Base-by-base conservation (phyloP, 2,888 invertebrate genomes). In the Liposcelis brunnea region DNA sequence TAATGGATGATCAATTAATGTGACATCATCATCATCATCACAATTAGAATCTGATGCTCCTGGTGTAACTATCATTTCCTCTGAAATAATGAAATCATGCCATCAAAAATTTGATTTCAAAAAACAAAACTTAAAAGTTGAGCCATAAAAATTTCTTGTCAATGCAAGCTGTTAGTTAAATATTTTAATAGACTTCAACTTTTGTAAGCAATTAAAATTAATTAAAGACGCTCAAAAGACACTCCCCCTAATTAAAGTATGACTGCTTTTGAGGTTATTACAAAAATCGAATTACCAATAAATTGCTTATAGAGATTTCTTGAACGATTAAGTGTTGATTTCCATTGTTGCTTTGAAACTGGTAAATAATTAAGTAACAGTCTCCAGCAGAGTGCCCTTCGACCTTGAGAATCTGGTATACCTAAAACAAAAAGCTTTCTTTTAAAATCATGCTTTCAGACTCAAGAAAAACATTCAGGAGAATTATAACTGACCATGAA, bases 11-110 rank as follows among this genome's bases (percentile, higher is more conserved):
- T 90, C 89, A 33, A 69, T 69, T 43, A 65, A 56, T 2, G 73
- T 74, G 8, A 73, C 73, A 55, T 76, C 64, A 2, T 74, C 74
- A 38, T 57, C 55, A 43, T 51, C 59, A 53, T 69, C 67, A 14
- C 67, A 61, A 47, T 68, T 74, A 55, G 60, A 26, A 26, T 26
- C 64, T 43, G 64, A 58, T 33, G 62, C 63, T 4, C 86, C 86
- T 0, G 90, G 90, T 48, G 80, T 80, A 2, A 89, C 80, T 48
- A 91, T 83, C 59, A 93, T 77, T 64, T 91, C 91, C 59, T 85
- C 85, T 81, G 55, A 2, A 63, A 65, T 53, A 12, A 48, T n/a
- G n/a, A 46, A 47, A 47, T 33, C 19, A 42, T 10, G 31, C 33
- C 45, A 47, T n/a, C n/a, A n/a, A n/a, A 44, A 3, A 31, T 11